Evolutionary conservation across 1,140 invertebrate genomes (phyloP), one percentile per base, ranked within the genome.

Genomic region (Helicoverpa armigera): DNA sequence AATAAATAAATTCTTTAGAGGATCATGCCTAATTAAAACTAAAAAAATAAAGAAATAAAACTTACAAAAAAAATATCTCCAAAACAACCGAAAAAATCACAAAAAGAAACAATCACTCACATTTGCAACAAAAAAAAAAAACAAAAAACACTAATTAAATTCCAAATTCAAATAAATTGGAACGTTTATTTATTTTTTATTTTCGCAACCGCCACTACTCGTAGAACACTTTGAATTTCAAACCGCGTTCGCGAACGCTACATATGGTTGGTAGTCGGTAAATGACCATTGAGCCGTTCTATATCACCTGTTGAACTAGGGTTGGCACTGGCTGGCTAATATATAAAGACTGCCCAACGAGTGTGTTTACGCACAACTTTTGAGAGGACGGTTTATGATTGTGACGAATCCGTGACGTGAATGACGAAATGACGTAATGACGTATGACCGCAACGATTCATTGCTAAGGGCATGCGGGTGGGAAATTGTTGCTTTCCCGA

Each of bases 181-280:
- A 80, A 75, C 50, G 51, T 35, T 31, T 72, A 72, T 72, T 56
- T 74, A 56, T 56, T 58, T 58, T 31, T 56, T 23, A 23, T 29
- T 74, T 35, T 74, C 16, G 31, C 53, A 35, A 80, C 63, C 23
- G 73, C 51, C 76, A 81, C 67, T 31, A n/a, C n/a, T n/a, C n/a
- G n/a, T n/a, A 51, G 51, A 13, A 75, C 65, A 80, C 63, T 87
- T 87, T 51, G 84, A 81, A 83, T 83, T 86, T 88, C 83, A 86
- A 88, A 88, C 85, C 82, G 85, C 83, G 86, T 82, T 85, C 85
- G 89, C 87, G 87, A 77, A 65, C 88, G 86, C 67, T 85, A 82
- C 88, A 87, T 84, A 83, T 87, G 87, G 88, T 88, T 83, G 88
- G 85, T 87, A 84, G 81, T 88, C 88, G 80, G 82, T 87, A 88